Percentiles rank a stretch among this genome's conserved stretches.
These are phyloP conservation scores for Plutella xylostella DNA, from an alignment of 2,888 invertebrate species.

Conservation along the genomic window DNA sequence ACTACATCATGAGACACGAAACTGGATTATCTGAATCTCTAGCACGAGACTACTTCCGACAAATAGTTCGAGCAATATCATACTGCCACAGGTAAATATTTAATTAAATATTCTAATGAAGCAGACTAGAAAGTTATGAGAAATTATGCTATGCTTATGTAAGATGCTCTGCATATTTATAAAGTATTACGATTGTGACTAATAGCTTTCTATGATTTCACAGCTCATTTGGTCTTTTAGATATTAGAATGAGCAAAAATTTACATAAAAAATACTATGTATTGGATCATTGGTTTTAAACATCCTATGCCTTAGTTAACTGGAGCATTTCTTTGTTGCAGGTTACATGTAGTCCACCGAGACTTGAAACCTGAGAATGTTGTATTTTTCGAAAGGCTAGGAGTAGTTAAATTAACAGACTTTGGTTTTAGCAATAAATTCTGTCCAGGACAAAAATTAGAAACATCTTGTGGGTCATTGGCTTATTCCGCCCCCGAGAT, in stretches of 20 bases:
- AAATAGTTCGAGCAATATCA: constrained; percentile 97
- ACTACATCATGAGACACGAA: constrained; percentile 97
- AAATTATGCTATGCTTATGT: not conserved
- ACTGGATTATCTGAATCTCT: constrained; percentile 85
- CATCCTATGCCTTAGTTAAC: too few relatives aligned
- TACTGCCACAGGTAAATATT: constrained; percentile 87
- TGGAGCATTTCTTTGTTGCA: constrained; percentile 34
- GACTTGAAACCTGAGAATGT: constrained; percentile 99
- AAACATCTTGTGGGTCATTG: constrained; percentile 97
- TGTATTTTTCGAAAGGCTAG: constrained; percentile 97
- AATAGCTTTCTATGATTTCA: too few relatives aligned
- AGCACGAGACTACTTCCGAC: constrained; percentile 93
- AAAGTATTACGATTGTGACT: not conserved
- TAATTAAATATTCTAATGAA: constrained; percentile 21
- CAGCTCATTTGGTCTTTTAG: too few relatives aligned
- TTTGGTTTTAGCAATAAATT: constrained; percentile 98
- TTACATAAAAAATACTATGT: too few relatives aligned
- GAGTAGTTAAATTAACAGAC: constrained; percentile 98
- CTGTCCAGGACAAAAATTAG: constrained; percentile 95
- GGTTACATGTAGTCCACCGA: constrained; percentile 77
- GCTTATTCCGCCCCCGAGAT: constrained; percentile 99
- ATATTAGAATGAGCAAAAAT: too few relatives aligned
- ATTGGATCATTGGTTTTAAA: too few relatives aligned
- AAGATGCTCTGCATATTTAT: not conserved
- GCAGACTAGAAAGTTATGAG: not conserved